Percentiles rank a stretch among this genome's conserved stretches.
Evolutionary conservation across 2,888 invertebrate species (phyloP).

Genomic region (Pollenia amentaria): DNA sequence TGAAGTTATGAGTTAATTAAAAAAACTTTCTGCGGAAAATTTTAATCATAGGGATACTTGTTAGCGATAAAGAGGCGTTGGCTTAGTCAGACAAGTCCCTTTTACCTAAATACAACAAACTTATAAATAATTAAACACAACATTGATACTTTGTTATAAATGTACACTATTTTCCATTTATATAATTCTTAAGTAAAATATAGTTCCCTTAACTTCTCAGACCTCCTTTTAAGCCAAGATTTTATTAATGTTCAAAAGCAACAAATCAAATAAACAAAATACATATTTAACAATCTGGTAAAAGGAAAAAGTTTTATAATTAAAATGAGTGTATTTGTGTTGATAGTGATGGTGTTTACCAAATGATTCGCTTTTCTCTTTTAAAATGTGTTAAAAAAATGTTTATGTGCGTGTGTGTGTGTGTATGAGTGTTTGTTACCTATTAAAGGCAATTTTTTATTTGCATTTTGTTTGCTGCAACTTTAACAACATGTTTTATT

Average conservation of each 20-base stretch:
- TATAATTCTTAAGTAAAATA: too few species aligned
- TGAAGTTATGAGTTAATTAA: too few species aligned
- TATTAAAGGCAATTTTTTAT: constrained; percentile 18
- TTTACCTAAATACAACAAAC: too few species aligned
- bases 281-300: constrained; percentile 50
- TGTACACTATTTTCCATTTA: too few species aligned
- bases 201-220: too few species aligned
- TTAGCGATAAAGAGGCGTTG: neutral
- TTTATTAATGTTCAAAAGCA: neutral
- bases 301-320: constrained; percentile 75
- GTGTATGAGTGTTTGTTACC: neutral
- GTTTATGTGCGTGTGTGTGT: neutral
- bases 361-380: neutral
- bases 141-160: too few species aligned
- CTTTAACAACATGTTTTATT: constrained; percentile 7
- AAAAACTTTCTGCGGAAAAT: neutral
- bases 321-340: constrained; percentile 74
- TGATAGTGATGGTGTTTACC: constrained; percentile 55
- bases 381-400: neutral
- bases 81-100: neutral
- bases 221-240: too few species aligned
- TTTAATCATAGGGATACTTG: too few species aligned
- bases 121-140: too few species aligned
- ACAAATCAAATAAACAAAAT: constrained; percentile 34
- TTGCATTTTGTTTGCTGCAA: constrained; percentile 41